Conservation (phyloP, 2,797 vertebrate genomes). For the Diglossa cyanea region DNA sequence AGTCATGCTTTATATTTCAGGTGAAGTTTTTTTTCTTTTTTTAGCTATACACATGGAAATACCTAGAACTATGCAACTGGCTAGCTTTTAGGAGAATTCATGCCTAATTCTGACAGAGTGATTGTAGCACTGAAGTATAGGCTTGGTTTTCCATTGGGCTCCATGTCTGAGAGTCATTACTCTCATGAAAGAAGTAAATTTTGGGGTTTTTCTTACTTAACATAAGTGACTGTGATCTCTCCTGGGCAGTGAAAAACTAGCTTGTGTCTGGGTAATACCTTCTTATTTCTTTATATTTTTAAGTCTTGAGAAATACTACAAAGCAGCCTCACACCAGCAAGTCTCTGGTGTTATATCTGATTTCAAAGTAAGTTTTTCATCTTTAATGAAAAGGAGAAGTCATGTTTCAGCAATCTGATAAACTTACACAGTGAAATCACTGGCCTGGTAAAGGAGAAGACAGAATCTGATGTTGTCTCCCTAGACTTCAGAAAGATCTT, state of each 20-base stretch:
- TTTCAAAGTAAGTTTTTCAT: background rate
- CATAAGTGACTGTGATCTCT: background rate
- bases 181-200: background rate
- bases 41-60: background rate
- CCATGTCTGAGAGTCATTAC: background rate
- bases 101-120: background rate
- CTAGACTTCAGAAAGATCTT: background rate
- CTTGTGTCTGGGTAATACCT: background rate
- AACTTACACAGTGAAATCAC: background rate
- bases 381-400: background rate
- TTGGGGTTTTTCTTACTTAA: background rate
- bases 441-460: background rate
- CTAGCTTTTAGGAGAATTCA: background rate
- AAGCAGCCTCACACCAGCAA: background rate
- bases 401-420: background rate
- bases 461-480: background rate
- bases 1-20: background rate
- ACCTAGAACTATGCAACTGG: background rate
- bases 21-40: accelerated
- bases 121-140: background rate
- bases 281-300: background rate
- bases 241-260: background rate
- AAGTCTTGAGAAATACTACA: background rate
- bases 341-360: background rate
- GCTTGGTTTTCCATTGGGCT: background rate